Evolutionary conservation across 2,797 vertebrate species (phyloP), one percentile per base, ranked within the genome.

Genomic region (Echeneis naucrates): DNA sequence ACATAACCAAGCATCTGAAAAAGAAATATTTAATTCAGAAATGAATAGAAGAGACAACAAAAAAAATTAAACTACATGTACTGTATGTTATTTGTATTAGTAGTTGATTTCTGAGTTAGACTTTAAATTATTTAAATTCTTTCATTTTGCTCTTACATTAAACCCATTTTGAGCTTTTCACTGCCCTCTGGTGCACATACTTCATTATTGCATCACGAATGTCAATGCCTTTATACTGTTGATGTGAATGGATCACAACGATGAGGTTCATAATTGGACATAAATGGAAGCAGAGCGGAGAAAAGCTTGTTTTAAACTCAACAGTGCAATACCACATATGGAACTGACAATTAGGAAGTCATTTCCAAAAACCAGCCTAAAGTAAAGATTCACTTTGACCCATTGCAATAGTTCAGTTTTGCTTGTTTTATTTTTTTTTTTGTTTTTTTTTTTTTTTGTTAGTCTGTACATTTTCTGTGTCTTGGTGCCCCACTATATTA

Each of bases 131-230:
- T 8, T 7, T 50, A 9, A 57, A 42, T 33, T 38, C 1, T 51
- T 68, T 26, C 0, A 0, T 11, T 54, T 23, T n/a, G 13, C 38
- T 55, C 14, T 19, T 52, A 1, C 6, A 21, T 8, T 68, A n/a
- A 38, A 26, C 35, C 13, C 2, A 9, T n/a, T 64, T 55, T 47
- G 12, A 37, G 4, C 16, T 60, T 64, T 35, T 69, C 16, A 14
- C 50, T 62, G 59, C 75, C 52, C 60, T 42, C 79, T 84, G 67
- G 55, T 75, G 82, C 11, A 30, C 47, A 48, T 8, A 6, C 4
- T 9, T 13, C 9, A 64, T 13, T 13, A 78, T 32, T 64, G 57
- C 47, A 67, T 26, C 57, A 69, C 26, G 8, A 13, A 4, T 23
- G 8, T 8, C 12, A 26, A 8, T 26, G 12, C 23, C 47, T 23